A percentile compares a stretch with the other conserved stretches of the same genome.
phyloP scores from a whole-genome alignment of 2,113 vertebrate species.

The Vombatus ursinus region DNA sequence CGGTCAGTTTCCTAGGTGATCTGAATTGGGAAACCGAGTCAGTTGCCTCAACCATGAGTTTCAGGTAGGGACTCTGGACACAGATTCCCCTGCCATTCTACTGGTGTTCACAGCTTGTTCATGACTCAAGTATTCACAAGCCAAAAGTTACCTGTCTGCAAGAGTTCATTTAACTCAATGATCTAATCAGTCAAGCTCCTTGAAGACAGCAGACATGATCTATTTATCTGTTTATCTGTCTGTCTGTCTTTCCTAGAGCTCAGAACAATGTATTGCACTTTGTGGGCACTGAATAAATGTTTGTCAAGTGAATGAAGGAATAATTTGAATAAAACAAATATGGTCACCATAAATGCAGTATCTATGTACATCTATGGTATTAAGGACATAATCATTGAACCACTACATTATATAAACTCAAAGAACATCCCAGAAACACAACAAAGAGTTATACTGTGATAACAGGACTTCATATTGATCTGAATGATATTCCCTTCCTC shows the following conservation, averaged over 20 bases:
- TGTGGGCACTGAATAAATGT: not conserved
- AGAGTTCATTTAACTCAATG: not conserved
- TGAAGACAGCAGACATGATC: not conserved
- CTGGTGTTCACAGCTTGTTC: not conserved
- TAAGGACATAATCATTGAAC: conserved; percentile 17
- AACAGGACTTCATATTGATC: not conserved
- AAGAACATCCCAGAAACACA: not conserved
- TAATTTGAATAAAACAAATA: not conserved
- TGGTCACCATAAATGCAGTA: not conserved
- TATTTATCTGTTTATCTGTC: not conserved
- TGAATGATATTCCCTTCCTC: not conserved
- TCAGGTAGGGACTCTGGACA: not conserved
- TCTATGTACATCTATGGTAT: not conserved
- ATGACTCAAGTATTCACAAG: not conserved
- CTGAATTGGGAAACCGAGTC: not conserved
- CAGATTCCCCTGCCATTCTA: not conserved
- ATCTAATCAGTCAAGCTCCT: too few species aligned
- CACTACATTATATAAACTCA: conserved; percentile 43
- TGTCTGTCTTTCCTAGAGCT: not conserved
- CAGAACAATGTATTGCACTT: not conserved
- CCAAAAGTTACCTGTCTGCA: not conserved
- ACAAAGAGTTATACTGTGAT: not conserved
- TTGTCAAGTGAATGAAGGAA: not conserved
- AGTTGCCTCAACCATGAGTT: not conserved
- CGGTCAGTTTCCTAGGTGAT: not conserved